Evolutionary conservation across 2,888 invertebrate genomes (phyloP).

Genomic region (Drosophila multiciliata): DNA sequence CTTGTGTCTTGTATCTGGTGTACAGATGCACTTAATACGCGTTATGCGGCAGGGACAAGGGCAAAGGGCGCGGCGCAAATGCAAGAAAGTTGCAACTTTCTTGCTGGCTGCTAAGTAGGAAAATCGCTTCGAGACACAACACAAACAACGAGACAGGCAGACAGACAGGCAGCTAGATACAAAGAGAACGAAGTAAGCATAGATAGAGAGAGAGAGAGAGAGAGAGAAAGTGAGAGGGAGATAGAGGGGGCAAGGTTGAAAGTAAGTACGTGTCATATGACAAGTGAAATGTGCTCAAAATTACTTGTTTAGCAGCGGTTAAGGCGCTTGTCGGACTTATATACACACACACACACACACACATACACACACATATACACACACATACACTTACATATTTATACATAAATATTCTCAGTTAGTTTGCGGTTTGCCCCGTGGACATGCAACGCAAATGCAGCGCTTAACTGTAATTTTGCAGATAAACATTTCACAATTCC

Average conservation of each 20-base stretch:
- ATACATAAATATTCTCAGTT: constrained; percentile 27
- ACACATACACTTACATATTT: constrained; percentile 8
- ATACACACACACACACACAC: constrained; percentile 4
- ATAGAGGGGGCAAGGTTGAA: constrained; percentile 21
- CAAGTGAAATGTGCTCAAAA: constrained; percentile 79
- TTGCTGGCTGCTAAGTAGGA: constrained; percentile 70
- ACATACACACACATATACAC: constrained; percentile 1
- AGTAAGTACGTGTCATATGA: constrained; percentile 75
- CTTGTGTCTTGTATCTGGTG: constrained; percentile 48
- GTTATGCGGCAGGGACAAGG: constrained; percentile 48
- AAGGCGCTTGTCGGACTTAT: constrained; percentile 51
- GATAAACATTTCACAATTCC: constrained; percentile 64
- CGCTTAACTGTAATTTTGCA: constrained; percentile 47
- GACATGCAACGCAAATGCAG: constrained; percentile 41
- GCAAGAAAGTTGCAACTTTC: constrained; percentile 69
- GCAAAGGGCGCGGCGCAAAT: constrained; percentile 29
- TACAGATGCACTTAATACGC: constrained; percentile 65
- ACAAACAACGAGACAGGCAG: constrained; percentile 10
- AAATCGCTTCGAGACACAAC: constrained; percentile 71
- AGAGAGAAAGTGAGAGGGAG: background rate
- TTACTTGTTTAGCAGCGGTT: constrained; percentile 76
- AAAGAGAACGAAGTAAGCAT: background rate
- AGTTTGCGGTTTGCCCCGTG: constrained; percentile 63
- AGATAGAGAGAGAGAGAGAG: background rate
- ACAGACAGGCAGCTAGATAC: background rate